Percentiles rank a stretch among this genome's conserved stretches.
Conservation (phyloP, 2,113 vertebrate species). For the Aphyosemion australe region DNA sequence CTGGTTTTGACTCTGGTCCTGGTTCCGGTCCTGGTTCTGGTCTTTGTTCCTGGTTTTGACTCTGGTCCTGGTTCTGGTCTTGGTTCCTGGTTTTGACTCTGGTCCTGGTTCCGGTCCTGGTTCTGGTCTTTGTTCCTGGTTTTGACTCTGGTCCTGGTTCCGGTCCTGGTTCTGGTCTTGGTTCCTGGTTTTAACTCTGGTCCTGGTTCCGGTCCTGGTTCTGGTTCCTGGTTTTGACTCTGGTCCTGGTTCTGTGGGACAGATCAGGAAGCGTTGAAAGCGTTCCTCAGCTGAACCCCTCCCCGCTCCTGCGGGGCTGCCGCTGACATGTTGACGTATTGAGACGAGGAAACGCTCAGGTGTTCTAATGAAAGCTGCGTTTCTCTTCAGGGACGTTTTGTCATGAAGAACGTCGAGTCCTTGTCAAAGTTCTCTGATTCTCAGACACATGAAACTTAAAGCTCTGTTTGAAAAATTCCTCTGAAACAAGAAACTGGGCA, state of each 20-base stretch:
- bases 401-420: too few species aligned
- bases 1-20: too few species aligned
- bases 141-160: background rate
- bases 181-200: too few species aligned
- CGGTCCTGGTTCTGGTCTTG: too few species aligned
- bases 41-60: too few species aligned
- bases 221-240: background rate
- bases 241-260: background rate
- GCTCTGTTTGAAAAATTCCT: too few species aligned
- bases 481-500: too few species aligned
- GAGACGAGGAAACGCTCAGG: background rate
- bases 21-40: background rate
- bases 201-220: too few species aligned
- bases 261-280: background rate
- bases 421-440: background rate
- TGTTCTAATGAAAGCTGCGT: background rate
- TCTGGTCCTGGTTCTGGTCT: too few species aligned
- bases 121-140: background rate
- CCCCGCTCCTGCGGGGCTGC: background rate
- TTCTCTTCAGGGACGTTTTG: background rate
- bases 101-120: too few species aligned
- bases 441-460: too few species aligned
- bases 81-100: too few species aligned
- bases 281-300: background rate
- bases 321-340: background rate